Evolutionary conservation across 1,140 invertebrate species (phyloP), one percentile per base, ranked within the genome.

Genomic region (Drosophila subpulchrella): DNA sequence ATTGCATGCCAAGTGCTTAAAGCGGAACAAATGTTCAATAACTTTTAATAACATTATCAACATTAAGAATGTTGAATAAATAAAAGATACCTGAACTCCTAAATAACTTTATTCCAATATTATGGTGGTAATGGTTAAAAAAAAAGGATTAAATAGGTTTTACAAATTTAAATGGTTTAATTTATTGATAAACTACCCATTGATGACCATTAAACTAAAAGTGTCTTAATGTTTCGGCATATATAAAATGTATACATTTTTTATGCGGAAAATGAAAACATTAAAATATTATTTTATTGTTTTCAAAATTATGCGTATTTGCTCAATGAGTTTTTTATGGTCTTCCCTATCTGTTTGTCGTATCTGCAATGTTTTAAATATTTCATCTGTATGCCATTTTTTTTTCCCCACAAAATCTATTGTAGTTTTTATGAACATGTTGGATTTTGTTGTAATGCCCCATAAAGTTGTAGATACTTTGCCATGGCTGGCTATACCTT

Each of bases 381-480:
- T 46, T 30, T 13, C 6, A 6, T 46, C 11, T 6, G 17, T 12
- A 6, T n/a, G n/a, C n/a, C n/a, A n/a, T n/a, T n/a, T n/a, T n/a
- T n/a, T n/a, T 46, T 46, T 12, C 4, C 7, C 8, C 7, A 0
- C 32, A 6, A 17, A 17, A 17, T 3, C 11, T 24, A 10, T 27
- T 27, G 27, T 27, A 27, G 8, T 32, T 34, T 34, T 50, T 32
- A 36, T 36, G 15, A 51, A 15, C 30, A 30, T 51, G 27, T 34
- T 36, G 32, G 32, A 34, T n/a, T 6, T 2, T 2, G n/a, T 15
- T 27, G 30, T 60, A 27, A 48, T 34, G 57, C 47, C 50, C 24
- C 53, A 39, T n/a, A 56, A 60, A 39, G 59, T 56, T 61, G 20
- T 56, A 17, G 3, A 30, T 51, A 48, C 27, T n/a, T 27, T 30